Percentiles rank a stretch among this genome's conserved stretches.
phyloP scores from a whole-genome alignment of 2,113 vertebrate genomes.

The Upupa epops region DNA sequence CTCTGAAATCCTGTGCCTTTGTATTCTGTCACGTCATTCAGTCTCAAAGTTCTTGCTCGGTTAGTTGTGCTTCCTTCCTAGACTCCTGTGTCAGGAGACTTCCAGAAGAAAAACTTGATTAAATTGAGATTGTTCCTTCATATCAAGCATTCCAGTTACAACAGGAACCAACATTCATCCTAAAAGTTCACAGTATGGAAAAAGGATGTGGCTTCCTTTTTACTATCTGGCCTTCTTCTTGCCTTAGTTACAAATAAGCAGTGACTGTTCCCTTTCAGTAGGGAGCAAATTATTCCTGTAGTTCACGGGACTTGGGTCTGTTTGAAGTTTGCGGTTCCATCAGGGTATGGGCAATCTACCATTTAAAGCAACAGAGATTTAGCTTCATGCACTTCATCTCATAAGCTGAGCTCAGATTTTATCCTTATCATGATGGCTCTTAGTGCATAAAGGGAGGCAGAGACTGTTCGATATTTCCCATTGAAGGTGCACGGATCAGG shows the following conservation, averaged over 20 bases:
- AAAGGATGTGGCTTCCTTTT: not conserved
- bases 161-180: not conserved
- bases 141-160: not conserved
- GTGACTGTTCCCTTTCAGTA: not conserved
- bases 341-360: not conserved
- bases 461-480: not conserved
- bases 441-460: not conserved
- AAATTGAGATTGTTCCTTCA: constrained; percentile 21
- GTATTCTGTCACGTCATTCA: not conserved
- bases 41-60: not conserved
- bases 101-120: not conserved
- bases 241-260: not conserved
- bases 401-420: not conserved
- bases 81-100: not conserved
- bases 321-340: not conserved
- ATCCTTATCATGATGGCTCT: not conserved
- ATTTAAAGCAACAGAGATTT: not conserved
- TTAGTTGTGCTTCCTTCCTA: not conserved
- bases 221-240: not conserved
- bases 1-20: not conserved
- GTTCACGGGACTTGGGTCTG: not conserved
- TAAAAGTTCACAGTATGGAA: not conserved
- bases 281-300: not conserved
- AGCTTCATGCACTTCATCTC: not conserved
- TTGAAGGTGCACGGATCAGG: not conserved